These are phyloP conservation scores for Oryctolagus cuniculus DNA, from an alignment of 2,113 vertebrate genomes.

Conservation along the genomic window DNA sequence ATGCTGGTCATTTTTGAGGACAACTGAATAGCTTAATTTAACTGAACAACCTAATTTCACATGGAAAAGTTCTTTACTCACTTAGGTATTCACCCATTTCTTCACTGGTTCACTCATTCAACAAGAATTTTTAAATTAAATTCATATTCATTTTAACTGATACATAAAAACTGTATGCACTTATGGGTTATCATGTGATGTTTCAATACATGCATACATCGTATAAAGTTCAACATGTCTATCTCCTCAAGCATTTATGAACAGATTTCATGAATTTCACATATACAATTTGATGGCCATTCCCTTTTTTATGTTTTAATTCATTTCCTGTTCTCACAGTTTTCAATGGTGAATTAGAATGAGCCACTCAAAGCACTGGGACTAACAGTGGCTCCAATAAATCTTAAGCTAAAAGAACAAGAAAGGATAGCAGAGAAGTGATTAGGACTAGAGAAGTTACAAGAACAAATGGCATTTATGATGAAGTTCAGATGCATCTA, in stretches of 20 bases:
- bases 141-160: too few species aligned
- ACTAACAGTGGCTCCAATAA: background rate
- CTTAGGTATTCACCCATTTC: background rate
- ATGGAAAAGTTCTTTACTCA: background rate
- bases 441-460: background rate
- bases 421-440: background rate
- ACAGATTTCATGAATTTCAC: too few species aligned
- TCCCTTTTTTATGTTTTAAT: background rate
- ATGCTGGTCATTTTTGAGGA: too few species aligned
- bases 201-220: too few species aligned
- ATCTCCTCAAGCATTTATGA: too few species aligned
- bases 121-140: background rate
- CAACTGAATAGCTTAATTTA: background rate
- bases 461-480: background rate
- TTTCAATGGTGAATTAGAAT: background rate
- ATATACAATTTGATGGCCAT: too few species aligned
- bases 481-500: background rate
- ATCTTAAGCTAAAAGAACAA: background rate
- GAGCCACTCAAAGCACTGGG: background rate
- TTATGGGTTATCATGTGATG: too few species aligned
- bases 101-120: background rate
- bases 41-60: background rate
- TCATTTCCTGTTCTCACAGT: background rate
- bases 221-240: too few species aligned
- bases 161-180: too few species aligned